Base-by-base conservation (phyloP, 2,888 invertebrate species). In the Nebria brevicollis region DNA sequence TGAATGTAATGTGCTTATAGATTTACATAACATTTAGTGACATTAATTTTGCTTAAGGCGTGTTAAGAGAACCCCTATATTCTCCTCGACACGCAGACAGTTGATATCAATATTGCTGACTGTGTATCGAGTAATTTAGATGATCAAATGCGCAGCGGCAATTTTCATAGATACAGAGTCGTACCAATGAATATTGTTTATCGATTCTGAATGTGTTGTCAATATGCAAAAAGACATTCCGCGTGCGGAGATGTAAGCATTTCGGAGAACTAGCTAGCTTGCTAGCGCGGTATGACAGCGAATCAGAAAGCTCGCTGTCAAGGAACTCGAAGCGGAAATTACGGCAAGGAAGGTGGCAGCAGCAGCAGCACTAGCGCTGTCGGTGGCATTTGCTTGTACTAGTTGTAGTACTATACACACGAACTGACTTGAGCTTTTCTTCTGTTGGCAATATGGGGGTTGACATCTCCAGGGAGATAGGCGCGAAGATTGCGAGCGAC, bases 291-390 rank as follows among this genome's bases (percentile, higher is more conserved):
- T 84, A 84, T 85, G 84, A 72, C 75, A 70, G 82, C 74, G 78
- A 85, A 84, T 84, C 84, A 84, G 84, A 83, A 83, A 83, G 82
- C 82, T 83, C 82, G 83, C 84, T 84, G 86, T 85, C 85, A 85
- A 82, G 84, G 83, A 84, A 83, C 83, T 84, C 83, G 81, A 83
- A 83, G 83, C 85, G 86, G 85, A 86, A 86, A 86, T 86, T 86
- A 84, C 85, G 82, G 81, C 84, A 82, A 83, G 84, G 84, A 84
- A 83, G 84, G 84, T 84, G 83, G 82, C 77, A 82, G 77, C 82
- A 77, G 84, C 15, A 5, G 34, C 34, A 34, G 34, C 34, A 34
- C 20, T 25, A 34, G 25, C 26, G 64, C 64, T 75, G 75, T 42
- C 75, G 75, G 34, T 64, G 75, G 75, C 64, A 25, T 26, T 34